Base-by-base conservation (phyloP, 2,888 invertebrate genomes). In the Formica aserva region DNA sequence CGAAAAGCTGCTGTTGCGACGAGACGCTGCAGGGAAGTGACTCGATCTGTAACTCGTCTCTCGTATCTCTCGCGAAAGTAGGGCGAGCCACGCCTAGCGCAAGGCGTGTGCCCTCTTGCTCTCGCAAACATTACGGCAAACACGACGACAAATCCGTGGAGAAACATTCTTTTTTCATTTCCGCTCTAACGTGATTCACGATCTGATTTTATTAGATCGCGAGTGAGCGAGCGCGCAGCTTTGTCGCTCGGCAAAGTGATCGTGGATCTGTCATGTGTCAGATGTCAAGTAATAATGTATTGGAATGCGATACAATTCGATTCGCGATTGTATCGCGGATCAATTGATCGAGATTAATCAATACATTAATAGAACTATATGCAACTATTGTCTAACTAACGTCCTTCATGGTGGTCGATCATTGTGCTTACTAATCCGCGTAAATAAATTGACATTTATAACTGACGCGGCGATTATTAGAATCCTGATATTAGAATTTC, bases 11-110 rank as follows among this genome's bases (percentile, higher is more conserved):
- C n/a, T 29, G 22, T 8, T 11, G 63, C 32, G 3, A 69, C 66
- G 76, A 86, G 77, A 88, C 57, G 88, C 60, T 76, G 83, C 76
- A 69, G 85, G 71, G 88, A 86, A 89, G 86, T 85, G 89, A 88
- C 84, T 85, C 83, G 85, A 89, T 88, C 84, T 80, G 74, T 65
- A 62, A 86, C 83, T 89, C 88, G 83, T 86, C 88, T 82, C 57
- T 72, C 78, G 63, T 76, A 71, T 82, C 86, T 82, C 88, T 82
- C 57, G n/a, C 67, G 85, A 89, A 90, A 90, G 87, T 90, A 90
- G 90, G 89, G 72, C 90, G 78, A 87, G 87, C 89, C 90, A 90
- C 90, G 89, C 90, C 90, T 90, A 82, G 69, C 82, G 38, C 11
- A 3, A 63, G 83, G 71, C 83, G 71, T 81, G 81, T 63, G 78